phyloP scores from a whole-genome alignment of 2,113 vertebrate species.

The Chroicocephalus ridibundus region DNA sequence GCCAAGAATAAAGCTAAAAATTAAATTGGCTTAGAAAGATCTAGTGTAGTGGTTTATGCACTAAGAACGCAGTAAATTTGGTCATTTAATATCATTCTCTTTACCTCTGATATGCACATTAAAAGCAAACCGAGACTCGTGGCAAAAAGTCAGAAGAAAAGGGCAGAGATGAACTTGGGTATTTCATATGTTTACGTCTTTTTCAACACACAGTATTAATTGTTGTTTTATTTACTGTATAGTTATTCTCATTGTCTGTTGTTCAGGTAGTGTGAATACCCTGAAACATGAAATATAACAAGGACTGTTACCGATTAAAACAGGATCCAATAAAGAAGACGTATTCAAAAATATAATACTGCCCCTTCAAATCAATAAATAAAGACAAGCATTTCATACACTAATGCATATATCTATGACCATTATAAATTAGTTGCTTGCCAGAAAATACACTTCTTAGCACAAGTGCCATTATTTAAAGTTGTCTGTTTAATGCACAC shows the following conservation, averaged over 20 bases:
- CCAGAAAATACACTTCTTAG: conserved; percentile 88
- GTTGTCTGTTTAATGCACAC: conserved; percentile 86
- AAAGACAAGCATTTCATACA: conserved; percentile 84
- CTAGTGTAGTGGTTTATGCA: conserved; percentile 77
- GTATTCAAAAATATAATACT: conserved; percentile 79
- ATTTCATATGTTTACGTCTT: not conserved
- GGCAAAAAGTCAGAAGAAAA: conserved; percentile 11
- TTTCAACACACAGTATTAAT: conserved; percentile 38
- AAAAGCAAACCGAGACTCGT: conserved; percentile 24
- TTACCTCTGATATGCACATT: conserved; percentile 65
- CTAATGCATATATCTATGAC: conserved; percentile 86
- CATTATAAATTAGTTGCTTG: conserved; percentile 86
- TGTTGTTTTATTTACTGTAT: conserved; percentile 56
- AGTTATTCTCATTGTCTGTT: conserved; percentile 71
- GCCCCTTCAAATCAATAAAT: conserved; percentile 84
- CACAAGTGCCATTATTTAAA: conserved; percentile 86
- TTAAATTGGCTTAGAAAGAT: conserved; percentile 81
- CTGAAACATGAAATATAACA: conserved; percentile 72
- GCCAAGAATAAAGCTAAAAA: conserved; percentile 83
- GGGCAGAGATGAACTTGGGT: not conserved
- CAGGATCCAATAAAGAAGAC: conserved; percentile 76
- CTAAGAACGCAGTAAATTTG: conserved; percentile 78
- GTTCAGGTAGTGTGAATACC: conserved; percentile 68
- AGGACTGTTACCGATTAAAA: conserved; percentile 75
- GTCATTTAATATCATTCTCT: conserved; percentile 76